A percentile compares a stretch with the other conserved stretches of the same genome.
Conservation (phyloP, 2,113 vertebrate species). For the Puntigrus tetrazona region DNA sequence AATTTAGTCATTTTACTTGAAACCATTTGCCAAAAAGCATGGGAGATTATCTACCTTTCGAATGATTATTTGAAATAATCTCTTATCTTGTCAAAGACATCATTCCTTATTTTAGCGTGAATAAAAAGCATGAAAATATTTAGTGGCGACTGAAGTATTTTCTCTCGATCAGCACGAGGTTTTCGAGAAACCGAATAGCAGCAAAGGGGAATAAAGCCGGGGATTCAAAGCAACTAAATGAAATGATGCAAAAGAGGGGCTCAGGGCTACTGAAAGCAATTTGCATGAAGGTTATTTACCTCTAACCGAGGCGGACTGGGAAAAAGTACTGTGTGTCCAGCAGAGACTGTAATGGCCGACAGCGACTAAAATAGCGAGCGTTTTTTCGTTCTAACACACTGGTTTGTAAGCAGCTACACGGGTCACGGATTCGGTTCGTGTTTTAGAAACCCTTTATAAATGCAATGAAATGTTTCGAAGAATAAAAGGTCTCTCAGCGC, state of each 20-base stretch:
- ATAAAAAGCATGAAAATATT: conserved; percentile 6
- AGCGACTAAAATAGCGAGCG: neutral
- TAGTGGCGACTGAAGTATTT: conserved; percentile 1
- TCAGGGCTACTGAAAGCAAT: conserved; percentile 7
- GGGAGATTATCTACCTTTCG: neutral
- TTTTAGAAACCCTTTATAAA: neutral
- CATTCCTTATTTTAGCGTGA: neutral
- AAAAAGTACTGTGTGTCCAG: neutral
- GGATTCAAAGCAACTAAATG: conserved; percentile 26
- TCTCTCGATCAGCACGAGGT: neutral
- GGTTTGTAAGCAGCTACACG: neutral
- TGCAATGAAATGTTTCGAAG: neutral
- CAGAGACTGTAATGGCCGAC: neutral
- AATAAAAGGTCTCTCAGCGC: neutral
- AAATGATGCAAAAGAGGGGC: conserved; percentile 14
- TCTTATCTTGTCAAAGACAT: conserved; percentile 7
- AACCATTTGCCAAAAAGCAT: conserved; percentile 19
- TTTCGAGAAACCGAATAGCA: conserved; percentile 18
- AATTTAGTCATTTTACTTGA: conserved; percentile 25
- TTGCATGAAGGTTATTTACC: conserved; percentile 25
- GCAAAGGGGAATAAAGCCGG: neutral
- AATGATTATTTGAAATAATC: conserved; percentile 12
- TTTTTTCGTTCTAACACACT: neutral
- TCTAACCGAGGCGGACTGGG: neutral
- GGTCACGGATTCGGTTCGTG: neutral